Evolutionary conservation across 2,888 invertebrate species (phyloP), one percentile per base, ranked within the genome.

Genomic region (Resseliella maxima): DNA sequence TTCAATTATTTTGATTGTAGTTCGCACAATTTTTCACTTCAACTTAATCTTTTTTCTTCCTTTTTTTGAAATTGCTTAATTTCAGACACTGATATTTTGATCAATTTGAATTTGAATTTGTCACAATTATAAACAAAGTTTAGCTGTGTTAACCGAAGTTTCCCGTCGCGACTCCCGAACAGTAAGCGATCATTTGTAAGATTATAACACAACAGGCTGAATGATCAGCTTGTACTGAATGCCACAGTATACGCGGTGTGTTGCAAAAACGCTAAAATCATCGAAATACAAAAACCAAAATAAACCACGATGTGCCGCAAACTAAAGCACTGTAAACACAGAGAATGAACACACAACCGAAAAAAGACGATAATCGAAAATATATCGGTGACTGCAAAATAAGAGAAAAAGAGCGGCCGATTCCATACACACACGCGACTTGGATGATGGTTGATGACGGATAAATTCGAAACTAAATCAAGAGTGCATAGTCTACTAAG

Each of bases 371-470:
- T 81, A 81, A 81, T 81, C 81, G 81, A 36, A 81, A 36, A 81
- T 36, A 41, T 46, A 27, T 85, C 46, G 46, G 85, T 46, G 31
- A 83, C 38, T 83, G 83, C 83, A 83, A 83, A 83, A 36, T 83
- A 24, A 10, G 64, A 12, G 18, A 54, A n/a, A 54, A 54, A 54
- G 24, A 83, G 24, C 24, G 38, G 46, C 45, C 85, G 46, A 46
- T 15, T 59, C 31, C 45, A 46, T 46, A 85, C 45, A 83, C 38
- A 83, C 83, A 38, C 83, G 45, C 85, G 85, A 85, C 45, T 41
- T 24, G 83, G 85, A 85, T 85, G 85, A 85, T 85, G 85, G 85
- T 85, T 46, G 45, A 85, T 85, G 85, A 45, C 85, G 85, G 85
- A 85, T 85, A 85, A 85, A 85, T 38, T 46, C 45, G 45, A 85